Percentiles rank a stretch among this genome's conserved stretches.
These are phyloP conservation scores for Mirounga angustirostris DNA, from an alignment of 2,113 vertebrate species.

Conservation along the genomic window DNA sequence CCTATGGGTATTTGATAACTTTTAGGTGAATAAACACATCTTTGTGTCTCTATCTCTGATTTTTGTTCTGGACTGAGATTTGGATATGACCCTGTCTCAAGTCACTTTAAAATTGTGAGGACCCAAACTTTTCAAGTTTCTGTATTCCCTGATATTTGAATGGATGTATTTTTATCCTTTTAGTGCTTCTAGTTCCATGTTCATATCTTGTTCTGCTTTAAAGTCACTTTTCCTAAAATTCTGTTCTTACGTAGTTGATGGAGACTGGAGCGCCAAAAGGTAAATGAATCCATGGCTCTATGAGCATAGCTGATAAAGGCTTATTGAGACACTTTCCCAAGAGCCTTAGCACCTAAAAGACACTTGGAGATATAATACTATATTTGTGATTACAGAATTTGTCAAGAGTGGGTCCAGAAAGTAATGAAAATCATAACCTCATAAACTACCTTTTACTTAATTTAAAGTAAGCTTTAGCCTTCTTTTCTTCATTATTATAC, in stretches of 20 bases:
- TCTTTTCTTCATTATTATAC: background rate
- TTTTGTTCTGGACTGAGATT: background rate
- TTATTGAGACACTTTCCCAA: background rate
- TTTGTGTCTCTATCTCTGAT: background rate
- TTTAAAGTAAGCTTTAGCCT: background rate
- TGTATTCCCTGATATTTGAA: background rate
- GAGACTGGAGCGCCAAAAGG: background rate
- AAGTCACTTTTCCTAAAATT: background rate
- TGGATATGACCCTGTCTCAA: background rate
- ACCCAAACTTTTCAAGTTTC: background rate
- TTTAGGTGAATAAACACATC: background rate
- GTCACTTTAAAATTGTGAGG: background rate
- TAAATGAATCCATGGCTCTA: background rate
- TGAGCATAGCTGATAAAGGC: background rate
- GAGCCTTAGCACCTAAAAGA: background rate
- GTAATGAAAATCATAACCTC: background rate
- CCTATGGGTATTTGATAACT: background rate
- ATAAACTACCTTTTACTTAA: background rate
- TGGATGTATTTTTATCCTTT: background rate
- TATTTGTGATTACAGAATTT: background rate
- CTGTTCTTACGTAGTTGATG: background rate
- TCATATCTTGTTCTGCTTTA: background rate
- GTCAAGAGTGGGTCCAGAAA: background rate
- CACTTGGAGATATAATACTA: background rate
- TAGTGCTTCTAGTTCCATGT: background rate